phyloP scores from a whole-genome alignment of 2,797 vertebrate species.

The Rhyacichthys aspro region DNA sequence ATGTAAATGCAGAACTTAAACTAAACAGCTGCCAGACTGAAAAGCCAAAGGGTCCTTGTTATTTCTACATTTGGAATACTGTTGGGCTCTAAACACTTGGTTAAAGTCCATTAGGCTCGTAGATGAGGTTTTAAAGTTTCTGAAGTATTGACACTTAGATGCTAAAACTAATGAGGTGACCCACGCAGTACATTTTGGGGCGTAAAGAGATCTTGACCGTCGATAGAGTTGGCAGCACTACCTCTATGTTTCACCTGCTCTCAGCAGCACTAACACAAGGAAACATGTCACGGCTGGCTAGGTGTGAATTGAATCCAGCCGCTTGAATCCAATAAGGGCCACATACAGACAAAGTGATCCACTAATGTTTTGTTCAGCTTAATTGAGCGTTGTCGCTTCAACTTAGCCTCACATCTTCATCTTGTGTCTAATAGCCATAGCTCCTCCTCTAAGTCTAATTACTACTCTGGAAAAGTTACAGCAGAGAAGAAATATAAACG shows the following conservation, averaged over 20 bases:
- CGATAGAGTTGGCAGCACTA: slow-evolving; percentile 38
- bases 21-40: slow-evolving; percentile 58
- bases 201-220: slow-evolving; percentile 55
- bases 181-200: slow-evolving; percentile 3
- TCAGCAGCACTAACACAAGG: slow-evolving; percentile 54
- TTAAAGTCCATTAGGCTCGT: slow-evolving; percentile 65
- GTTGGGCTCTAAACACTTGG: slow-evolving; percentile 43
- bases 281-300: slow-evolving; percentile 74
- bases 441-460: slow-evolving; percentile 71
- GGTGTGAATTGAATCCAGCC: slow-evolving; percentile 76
- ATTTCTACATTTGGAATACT: slow-evolving; percentile 40
- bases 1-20: slow-evolving; percentile 2
- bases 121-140: slow-evolving; percentile 71
- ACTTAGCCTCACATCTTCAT: slow-evolving; percentile 78
- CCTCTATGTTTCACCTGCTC: slow-evolving; percentile 60
- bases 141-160: slow-evolving; percentile 45
- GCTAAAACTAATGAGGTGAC: slow-evolving; percentile 26
- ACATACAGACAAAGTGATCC: slow-evolving; percentile 73
- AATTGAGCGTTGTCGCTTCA: slow-evolving; percentile 82
- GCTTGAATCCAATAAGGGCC: slow-evolving; percentile 76
- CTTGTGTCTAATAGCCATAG: slow-evolving; percentile 60
- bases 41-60: slow-evolving; percentile 38
- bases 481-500: slow-evolving; percentile 53
- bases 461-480: slow-evolving; percentile 67
- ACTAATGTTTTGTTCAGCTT: slow-evolving; percentile 81